Base-by-base conservation (phyloP, 2,797 vertebrate species). In the Borostomias antarcticus region DNA sequence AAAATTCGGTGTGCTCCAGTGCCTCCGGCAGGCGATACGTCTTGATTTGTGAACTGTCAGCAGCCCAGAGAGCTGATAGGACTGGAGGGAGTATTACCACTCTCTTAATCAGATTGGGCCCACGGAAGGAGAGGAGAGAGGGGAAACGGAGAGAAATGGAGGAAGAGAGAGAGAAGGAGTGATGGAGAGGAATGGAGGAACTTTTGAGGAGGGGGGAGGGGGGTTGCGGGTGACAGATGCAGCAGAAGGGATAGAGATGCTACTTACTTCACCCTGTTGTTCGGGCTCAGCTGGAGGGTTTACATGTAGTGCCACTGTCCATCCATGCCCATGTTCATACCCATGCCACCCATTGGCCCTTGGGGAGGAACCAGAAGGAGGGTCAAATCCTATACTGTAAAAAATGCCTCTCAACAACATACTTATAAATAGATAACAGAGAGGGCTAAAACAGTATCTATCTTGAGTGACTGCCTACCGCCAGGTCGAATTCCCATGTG, bases 401-500 rank as follows among this genome's bases (percentile, higher is more conserved):
- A 29, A 35, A n/a, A 26, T 48, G 47, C 52, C 5, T 7, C 13
- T 17, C n/a, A n/a, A 43, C 40, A 45, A 45, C 13, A 59, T 5
- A 19, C 9, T 40, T 35, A 58, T 40, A 5, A 60, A 47, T n/a
- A 60, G 45, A 30, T 21, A 23, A 21, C 19, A 23, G 21, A 29
- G 40, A 28, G 21, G 30, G 33, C 28, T 8, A 6, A 32, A 50
- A 62, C 10, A 23, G 45, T 26, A 30, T 33, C 25, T 21, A 6
- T 54, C 28, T 25, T 13, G 13, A 58, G 4, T 32, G 21, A 25
- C 47, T 63, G 7, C 89, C 86, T 89, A 97, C 96, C 96, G 89
- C 94, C 95, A 78, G 95, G 94, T 90, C 96, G 93, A 79, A 98
- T 96, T 72, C 96, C 94, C 95, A 97, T 98, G 90, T 98, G 96